These are phyloP conservation scores for Lepidurus packardi DNA, from an alignment of 1,140 invertebrate genomes.

Conservation along the genomic window DNA sequence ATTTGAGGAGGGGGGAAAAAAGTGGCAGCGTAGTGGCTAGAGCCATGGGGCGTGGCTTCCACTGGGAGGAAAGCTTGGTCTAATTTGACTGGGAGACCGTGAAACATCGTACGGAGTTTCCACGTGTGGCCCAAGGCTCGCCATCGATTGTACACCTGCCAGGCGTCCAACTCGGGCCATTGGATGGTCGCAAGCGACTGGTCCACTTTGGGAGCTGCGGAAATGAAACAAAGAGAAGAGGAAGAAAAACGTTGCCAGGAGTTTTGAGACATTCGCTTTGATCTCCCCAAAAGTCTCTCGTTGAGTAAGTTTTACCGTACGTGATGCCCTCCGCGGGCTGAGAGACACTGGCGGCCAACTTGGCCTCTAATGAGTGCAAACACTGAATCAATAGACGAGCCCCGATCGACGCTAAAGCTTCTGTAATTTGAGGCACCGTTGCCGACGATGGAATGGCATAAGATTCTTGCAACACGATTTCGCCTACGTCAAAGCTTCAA, in stretches of 20 bases:
- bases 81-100: conserved; percentile 38
- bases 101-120: conserved; percentile 38
- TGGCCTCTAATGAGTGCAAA: conserved; percentile 54
- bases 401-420: conserved; percentile 60
- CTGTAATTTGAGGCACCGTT: conserved; percentile 59
- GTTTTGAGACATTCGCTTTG: not conserved
- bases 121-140: conserved; percentile 37
- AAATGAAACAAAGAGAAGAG: conserved; percentile 18
- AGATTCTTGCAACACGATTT: conserved; percentile 63
- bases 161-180: conserved; percentile 37
- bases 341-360: conserved; percentile 51
- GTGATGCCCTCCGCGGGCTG: conserved; percentile 58
- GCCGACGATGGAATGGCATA: conserved; percentile 56
- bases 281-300: not conserved
- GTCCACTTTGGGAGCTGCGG: conserved; percentile 40
- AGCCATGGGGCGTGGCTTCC: not conserved
- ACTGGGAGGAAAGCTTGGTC: conserved; percentile 32
- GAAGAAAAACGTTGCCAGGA: not conserved
- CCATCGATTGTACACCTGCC: conserved; percentile 41
- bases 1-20: not conserved
- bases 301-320: conserved; percentile 55
- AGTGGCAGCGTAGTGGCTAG: conserved; percentile 4
- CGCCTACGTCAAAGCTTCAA: conserved; percentile 74
- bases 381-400: conserved; percentile 60
- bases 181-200: conserved; percentile 37